Conservation (phyloP, 64 coral and sea anemone genomes). For the Montipora capricornis region DNA sequence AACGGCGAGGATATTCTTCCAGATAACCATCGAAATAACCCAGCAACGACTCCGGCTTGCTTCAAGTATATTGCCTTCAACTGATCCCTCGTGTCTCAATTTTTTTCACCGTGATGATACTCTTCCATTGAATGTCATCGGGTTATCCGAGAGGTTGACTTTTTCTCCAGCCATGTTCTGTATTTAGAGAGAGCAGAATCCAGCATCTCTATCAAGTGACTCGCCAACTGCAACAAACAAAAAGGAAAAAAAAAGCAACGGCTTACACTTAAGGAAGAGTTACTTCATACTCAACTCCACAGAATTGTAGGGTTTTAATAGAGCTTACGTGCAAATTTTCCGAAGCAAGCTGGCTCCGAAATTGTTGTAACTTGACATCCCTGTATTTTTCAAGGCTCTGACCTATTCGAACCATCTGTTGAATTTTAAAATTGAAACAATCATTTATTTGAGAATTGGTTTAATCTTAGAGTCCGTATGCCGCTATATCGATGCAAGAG, state of each 20-base stretch:
- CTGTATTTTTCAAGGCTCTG: conserved; percentile 85
- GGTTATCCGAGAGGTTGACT: conserved; percentile 29
- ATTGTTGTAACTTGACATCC: conserved; percentile 60
- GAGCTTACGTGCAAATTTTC: conserved; percentile 76
- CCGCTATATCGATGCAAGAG: too few relatives aligned
- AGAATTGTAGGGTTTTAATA: background rate
- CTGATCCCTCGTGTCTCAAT: too few relatives aligned
- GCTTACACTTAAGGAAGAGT: background rate
- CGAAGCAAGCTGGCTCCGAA: conserved; percentile 54
- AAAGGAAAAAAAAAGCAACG: background rate
- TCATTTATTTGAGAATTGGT: too few relatives aligned
- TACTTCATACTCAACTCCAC: background rate
- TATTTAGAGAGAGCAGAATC: conserved; percentile 78
- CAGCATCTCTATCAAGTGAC: conserved; percentile 87
- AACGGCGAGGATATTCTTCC: background rate
- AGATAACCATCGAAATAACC: too few relatives aligned
- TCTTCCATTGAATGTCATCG: conserved; percentile 39
- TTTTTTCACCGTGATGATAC: background rate
- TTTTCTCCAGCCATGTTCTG: conserved; percentile 76
- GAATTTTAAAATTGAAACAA: background rate
- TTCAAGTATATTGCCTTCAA: background rate
- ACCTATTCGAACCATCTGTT: conserved; percentile 76
- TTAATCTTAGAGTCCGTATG: too few relatives aligned
- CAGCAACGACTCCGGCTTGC: background rate
- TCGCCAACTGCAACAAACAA: conserved; percentile 58